Evolutionary conservation across 1,140 invertebrate genomes (phyloP), one percentile per base, ranked within the genome.

Genomic region (Drosophila tsacasi): DNA sequence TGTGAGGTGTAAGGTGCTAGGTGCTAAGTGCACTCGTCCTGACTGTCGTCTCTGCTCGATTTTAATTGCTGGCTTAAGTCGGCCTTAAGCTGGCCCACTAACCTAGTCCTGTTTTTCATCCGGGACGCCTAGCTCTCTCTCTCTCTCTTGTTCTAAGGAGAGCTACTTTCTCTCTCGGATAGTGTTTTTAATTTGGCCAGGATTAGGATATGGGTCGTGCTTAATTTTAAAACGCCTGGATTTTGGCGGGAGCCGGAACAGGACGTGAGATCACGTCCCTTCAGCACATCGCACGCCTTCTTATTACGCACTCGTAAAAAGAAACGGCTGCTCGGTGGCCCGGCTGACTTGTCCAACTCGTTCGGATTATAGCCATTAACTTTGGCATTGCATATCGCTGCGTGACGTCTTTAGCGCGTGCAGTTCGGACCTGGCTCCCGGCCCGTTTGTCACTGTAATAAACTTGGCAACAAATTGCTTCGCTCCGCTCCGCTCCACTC

Each of bases 241-340:
- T 59, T 73, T 73, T 50, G 23, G 39, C 23, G 54, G 67, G 44
- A 67, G 44, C 49, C 59, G 44, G 47, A 30, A 39, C 27, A 46
- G 32, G 60, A 37, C 44, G 78, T 50, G 59, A 59, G 65, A 79
- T 84, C 85, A 90, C 85, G 85, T 90, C 60, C 85, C 58, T 79
- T 65, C 42, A 64, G 78, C 85, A 89, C 85, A 81, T 89, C 76
- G 75, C 66, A 54, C 66, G 69, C 67, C 80, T 77, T 79, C 85
- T 90, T 90, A 90, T 90, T 85, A 90, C 79, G 85, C 85, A 84
- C 85, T 91, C 85, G 86, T 90, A 90, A 90, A 90, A 90, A 65
- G 63, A 79, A 90, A 91, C 85, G 83, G 76, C 85, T 75, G 83
- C 49, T 47, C 54, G 57, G 27, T 49, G 54, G 57, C 49, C 49